Conservation (phyloP, 2,113 vertebrate genomes). For the Gnathonemus longibarbis region DNA sequence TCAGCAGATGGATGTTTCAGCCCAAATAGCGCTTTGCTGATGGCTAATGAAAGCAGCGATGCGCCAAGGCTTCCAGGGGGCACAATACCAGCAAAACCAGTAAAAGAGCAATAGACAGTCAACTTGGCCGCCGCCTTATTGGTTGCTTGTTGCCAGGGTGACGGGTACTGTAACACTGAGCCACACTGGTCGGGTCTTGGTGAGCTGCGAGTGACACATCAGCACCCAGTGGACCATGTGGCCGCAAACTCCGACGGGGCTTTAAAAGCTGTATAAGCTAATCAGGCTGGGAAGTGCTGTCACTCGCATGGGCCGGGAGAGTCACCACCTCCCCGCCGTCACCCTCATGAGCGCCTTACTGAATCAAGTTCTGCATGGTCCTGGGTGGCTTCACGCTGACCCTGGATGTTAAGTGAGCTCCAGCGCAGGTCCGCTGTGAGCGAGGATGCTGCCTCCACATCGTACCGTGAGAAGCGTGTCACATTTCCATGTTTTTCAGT, state of each 20-base stretch:
- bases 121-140: constrained; percentile 24
- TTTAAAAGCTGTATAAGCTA: constrained; percentile 13
- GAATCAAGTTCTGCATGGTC: not conserved
- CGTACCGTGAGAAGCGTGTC: not conserved
- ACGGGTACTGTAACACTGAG: constrained; percentile 26
- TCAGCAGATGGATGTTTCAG: constrained; percentile 19
- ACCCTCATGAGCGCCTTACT: not conserved
- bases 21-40: not conserved
- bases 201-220: constrained; percentile 11
- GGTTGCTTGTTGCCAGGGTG: constrained; percentile 33
- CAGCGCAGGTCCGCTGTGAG: not conserved
- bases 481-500: not conserved
- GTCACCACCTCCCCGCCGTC: not conserved
- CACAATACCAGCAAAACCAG: not conserved
- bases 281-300: not conserved
- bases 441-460: too few species aligned
- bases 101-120: constrained; percentile 35
- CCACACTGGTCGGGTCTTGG: constrained; percentile 16
- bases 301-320: not conserved
- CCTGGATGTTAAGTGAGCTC: not conserved
- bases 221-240: constrained; percentile 7
- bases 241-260: not conserved
- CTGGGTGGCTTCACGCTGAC: not conserved
- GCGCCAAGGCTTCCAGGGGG: not conserved
- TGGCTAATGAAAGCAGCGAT: not conserved